Base-by-base conservation (phyloP, 2,797 vertebrate genomes). In the Coendou prehensilis region DNA sequence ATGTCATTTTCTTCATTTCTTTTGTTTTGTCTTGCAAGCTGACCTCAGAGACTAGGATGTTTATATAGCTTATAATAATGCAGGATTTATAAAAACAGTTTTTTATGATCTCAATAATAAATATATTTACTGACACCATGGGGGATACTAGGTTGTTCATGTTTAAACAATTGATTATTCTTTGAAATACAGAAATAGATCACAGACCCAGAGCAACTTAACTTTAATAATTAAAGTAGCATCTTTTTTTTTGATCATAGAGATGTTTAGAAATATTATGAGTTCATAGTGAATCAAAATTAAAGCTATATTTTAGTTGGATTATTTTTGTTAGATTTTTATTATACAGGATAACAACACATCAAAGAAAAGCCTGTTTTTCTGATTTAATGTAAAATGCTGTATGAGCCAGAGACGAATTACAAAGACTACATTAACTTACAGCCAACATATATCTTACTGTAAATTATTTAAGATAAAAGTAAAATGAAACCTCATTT, bases 211-310 rank as follows among this genome's bases (percentile, higher is more conserved):
- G 59, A 96, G 75, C 7, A 96, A 9, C 9, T 97, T 96, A 89
- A 96, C 96, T 97, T 98, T 82, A 97, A 97, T 98, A 98, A 98
- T 94, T 97, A 78, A 97, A 57, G 80, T 93, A 79, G 67, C 89
- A 97, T 90, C 0, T 1, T 87, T 97, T 96, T 87, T 80, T 22
- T 75, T 93, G 78, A 87, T 97, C 28, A 87, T 33, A 96, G 67
- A 86, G 41, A 96, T 75, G 97, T 98, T 89, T 96, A 87, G 84
- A 94, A 95, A 88, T 94, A 91, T 80, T 91, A 89, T 4, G 28
- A 96, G 28, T 95, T 92, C 78, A 79, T 59, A 95, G 30, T 95
- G 71, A 97, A 95, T 95, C 23, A 89, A 97, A 98, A 97, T 97
- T 96, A 97, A 97, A 95, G 80, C 54, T 94, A 37, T 95, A 96